Base-by-base conservation (phyloP, 2,888 invertebrate genomes). In the Sialis fuliginosa region DNA sequence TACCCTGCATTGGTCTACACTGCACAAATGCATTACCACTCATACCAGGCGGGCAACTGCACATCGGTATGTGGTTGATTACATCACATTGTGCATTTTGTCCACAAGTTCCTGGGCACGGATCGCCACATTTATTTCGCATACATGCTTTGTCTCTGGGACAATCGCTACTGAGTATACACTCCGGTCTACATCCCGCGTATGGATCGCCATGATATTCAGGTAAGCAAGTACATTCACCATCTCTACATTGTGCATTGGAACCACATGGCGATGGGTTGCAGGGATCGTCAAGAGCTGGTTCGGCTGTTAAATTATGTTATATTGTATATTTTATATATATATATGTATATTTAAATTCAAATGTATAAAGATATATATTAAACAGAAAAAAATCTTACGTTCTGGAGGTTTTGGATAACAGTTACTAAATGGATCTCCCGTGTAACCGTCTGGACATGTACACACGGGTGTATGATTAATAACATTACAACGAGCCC, bases 391-490 rank as follows among this genome's bases (percentile, higher is more conserved):
- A 35, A 10, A 39, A 33, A 22, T 49, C 51, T 55, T 56, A 57
- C 56, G 49, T 55, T 45, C 48, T 49, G 56, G 56, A 41, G 60
- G 59, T 39, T 37, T 37, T 5, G 55, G 57, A 43, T 59, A 62
- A 56, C 81, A 81, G 52, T 68, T 73, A 47, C 58, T 68, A 54
- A 74, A 74, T 4, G 75, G 70, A 66, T 75, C 72, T 13, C 78
- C 78, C 10, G 69, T 66, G 49, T 65, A 73, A 12, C 69, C 70
- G 55, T 74, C 72, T 39, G 68, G 62, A 57, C 84, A 64, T 31
- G 71, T 70, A 60, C 87, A 87, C 48, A 79, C 72, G 1, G 88
- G 85, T 42, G 76, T 74, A 61, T 88, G 81, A 60, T 82, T 83
- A 10, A 82, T 70, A 6, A 85, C 82, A 57, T 74, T 72, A 57